Base-by-base conservation (phyloP, 1,140 invertebrate species). In the Sipha flava region DNA sequence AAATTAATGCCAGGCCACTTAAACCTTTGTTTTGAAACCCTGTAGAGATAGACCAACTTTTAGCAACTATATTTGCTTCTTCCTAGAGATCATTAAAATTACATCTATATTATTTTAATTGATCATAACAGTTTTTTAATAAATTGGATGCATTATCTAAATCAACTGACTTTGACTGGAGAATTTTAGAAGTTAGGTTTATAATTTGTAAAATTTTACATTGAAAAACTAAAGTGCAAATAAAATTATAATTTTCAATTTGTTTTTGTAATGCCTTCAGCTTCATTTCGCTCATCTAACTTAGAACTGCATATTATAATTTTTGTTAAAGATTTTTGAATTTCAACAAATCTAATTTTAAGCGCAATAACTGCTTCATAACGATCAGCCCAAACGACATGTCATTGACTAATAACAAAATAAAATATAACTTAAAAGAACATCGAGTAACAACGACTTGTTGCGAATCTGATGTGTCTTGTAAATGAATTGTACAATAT, bases 31-130 rank as follows among this genome's bases (percentile, higher is more conserved):
- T 59, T 31, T 31, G 0, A 31, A 59, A 29, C 5, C 16, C 54
- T 59, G 26, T 59, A 66, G 62, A 40, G 62, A 66, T 66, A 23
- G 37, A 66, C 62, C 62, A 66, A 66, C 62, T 40, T 66, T 66
- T 66, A 66, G 62, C 62, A 66, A 66, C 21, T 5, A 40, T 66
- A 23, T 66, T 66, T n/a, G n/a, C n/a, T n/a, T n/a, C n/a, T n/a
- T n/a, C n/a, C n/a, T n/a, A n/a, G n/a, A n/a, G n/a, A n/a, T 66
- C 62, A 66, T 66, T 37, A 23, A 37, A 66, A 66, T 66, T 66
- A 12, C 34, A 40, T 66, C 62, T 34, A 2, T 66, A 66, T 66
- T 66, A 16, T 40, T 66, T 66, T 40, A 66, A 66, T n/a, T 40
- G 6, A 40, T 66, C 34, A 23, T 66, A 66, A 40, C 62, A 40